phyloP scores from a whole-genome alignment of 1,140 invertebrate genomes.

The Diabrotica virgifera region DNA sequence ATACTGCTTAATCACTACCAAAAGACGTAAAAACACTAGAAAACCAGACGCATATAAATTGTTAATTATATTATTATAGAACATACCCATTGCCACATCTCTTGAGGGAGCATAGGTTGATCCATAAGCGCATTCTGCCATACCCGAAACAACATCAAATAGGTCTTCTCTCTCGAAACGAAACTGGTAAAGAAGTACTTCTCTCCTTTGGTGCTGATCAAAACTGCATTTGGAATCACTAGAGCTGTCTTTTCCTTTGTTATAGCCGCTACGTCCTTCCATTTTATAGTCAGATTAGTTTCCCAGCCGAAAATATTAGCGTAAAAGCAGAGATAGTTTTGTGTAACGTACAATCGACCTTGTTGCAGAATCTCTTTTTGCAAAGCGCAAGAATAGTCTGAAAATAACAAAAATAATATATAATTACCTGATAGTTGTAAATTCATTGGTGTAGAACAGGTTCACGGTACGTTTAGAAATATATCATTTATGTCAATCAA shows the following conservation, averaged over 20 bases:
- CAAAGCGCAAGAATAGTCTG: slow-evolving; percentile 95
- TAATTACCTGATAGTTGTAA: slow-evolving; percentile 16
- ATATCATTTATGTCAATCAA: no score
- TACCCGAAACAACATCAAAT: slow-evolving; percentile 90
- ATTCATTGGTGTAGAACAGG: neutral
- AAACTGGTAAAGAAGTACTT: slow-evolving; percentile 94
- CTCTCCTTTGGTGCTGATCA: slow-evolving; percentile 77
- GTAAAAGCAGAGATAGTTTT: slow-evolving; percentile 93
- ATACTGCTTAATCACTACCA: no score
- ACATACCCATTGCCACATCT: slow-evolving; percentile 82
- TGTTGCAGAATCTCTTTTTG: slow-evolving; percentile 92
- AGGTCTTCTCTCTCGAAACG: slow-evolving; percentile 86
- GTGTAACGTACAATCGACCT: slow-evolving; percentile 87
- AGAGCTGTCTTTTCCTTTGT: slow-evolving; percentile 91
- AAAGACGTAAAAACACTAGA: no score
- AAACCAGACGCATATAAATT: no score
- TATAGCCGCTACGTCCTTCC: slow-evolving; percentile 87
- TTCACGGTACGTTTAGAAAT: no score
- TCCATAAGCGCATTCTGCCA: slow-evolving; percentile 95
- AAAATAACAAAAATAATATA: slow-evolving; percentile 24
- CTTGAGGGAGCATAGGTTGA: slow-evolving; percentile 79
- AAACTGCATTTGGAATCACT: slow-evolving; percentile 93
- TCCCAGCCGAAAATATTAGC: slow-evolving; percentile 96
- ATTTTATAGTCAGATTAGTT: slow-evolving; percentile 74
- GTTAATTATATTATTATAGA: no score